phyloP scores from a whole-genome alignment of 2,888 invertebrate species.

The Dynastes hyllus region DNA sequence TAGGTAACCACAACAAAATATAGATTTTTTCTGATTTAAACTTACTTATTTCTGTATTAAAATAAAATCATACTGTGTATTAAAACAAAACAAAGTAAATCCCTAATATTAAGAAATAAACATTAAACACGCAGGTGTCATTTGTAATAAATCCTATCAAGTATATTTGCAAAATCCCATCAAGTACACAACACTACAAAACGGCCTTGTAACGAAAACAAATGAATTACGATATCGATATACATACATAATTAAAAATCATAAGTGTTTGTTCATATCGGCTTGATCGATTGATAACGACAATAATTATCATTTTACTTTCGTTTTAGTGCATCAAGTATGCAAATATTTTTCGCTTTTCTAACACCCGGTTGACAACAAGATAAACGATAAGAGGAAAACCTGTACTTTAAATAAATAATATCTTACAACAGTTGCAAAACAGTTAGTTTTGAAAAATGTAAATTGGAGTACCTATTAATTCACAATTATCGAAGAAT shows the following conservation, averaged over 20 bases:
- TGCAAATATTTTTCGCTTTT: background rate
- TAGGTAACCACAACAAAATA: too few species aligned
- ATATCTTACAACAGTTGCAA: too few species aligned
- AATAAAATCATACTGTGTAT: background rate
- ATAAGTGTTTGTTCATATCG: constrained; percentile 4
- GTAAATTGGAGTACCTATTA: background rate
- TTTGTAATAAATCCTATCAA: background rate
- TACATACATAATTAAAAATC: background rate
- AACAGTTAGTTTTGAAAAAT: background rate
- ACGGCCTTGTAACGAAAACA: constrained; percentile 3
- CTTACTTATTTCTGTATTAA: background rate
- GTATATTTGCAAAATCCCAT: background rate
- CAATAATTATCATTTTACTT: background rate
- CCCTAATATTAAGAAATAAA: too few species aligned
- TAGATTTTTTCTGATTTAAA: too few species aligned
- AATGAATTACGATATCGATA: background rate
- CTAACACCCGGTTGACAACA: background rate
- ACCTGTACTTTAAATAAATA: background rate
- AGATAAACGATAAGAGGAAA: background rate
- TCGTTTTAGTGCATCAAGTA: background rate
- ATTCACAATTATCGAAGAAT: background rate
- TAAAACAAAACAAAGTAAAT: constrained; percentile 22
- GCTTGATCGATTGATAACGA: background rate
- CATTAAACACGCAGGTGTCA: background rate
- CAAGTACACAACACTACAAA: background rate